Evolutionary conservation across 2,888 invertebrate genomes (phyloP).

Genomic region (Rhyacophila evoluta): DNA sequence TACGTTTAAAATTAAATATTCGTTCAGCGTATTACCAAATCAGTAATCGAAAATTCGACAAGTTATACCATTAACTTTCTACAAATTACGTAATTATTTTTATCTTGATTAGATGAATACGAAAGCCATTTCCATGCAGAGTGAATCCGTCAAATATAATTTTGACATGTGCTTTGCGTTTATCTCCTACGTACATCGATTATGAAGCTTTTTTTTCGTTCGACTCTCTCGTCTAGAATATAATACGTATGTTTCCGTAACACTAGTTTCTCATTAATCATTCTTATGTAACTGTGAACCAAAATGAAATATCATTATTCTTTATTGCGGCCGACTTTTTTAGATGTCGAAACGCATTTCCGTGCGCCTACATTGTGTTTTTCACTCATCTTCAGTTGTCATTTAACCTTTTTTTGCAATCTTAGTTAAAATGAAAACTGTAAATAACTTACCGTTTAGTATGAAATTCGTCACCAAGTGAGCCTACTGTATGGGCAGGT

Average conservation of each 20-base stretch:
- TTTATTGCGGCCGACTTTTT: not conserved
- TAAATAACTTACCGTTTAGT: conserved; percentile 2
- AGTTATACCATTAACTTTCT: not conserved
- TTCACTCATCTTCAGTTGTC: not conserved
- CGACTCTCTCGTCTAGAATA: not conserved
- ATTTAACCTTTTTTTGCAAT: not conserved
- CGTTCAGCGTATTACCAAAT: too few species aligned
- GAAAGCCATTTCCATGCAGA: not conserved
- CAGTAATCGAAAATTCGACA: not conserved
- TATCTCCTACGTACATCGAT: not conserved
- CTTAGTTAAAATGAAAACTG: not conserved
- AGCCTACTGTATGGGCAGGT: not conserved
- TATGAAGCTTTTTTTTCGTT: not conserved
- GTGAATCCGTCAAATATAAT: not conserved
- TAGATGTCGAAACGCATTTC: not conserved
- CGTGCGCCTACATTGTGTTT: not conserved
- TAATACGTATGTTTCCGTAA: not conserved
- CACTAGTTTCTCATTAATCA: conserved; percentile 6
- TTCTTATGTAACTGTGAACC: not conserved
- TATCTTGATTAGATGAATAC: not conserved
- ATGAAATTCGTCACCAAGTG: not conserved
- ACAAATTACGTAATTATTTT: not conserved
- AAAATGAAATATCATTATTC: conserved; percentile 9
- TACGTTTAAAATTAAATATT: too few species aligned
- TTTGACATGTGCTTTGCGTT: conserved; percentile 9